A percentile compares a stretch with the other conserved stretches of the same genome.
phyloP scores from a whole-genome alignment of 1,140 invertebrate species.

The Tribolium castaneum region DNA sequence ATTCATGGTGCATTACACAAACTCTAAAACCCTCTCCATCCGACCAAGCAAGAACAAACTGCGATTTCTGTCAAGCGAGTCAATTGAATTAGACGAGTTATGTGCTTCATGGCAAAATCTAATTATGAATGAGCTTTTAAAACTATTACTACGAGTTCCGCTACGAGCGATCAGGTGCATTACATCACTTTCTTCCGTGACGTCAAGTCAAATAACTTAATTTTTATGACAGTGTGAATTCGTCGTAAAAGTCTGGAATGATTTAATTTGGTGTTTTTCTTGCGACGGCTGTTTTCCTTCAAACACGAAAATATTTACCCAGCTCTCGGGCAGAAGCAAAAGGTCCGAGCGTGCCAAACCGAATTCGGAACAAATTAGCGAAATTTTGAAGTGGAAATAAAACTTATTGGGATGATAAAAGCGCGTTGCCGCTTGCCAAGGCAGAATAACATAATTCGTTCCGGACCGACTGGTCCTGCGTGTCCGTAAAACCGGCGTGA shows the following conservation, averaged over 20 bases:
- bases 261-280: neutral
- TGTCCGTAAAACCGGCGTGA: neutral
- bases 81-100: neutral
- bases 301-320: neutral
- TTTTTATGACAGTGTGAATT: neutral
- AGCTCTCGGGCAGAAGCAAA: neutral
- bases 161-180: neutral
- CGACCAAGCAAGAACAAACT: neutral
- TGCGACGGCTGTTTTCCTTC: neutral
- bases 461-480: slow-evolving; percentile 4
- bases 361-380: slow-evolving; percentile 11
- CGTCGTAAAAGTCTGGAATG: neutral
- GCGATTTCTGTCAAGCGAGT: neutral
- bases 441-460: slow-evolving; percentile 34
- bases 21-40: no score
- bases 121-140: neutral
- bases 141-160: neutral
- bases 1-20: no score
- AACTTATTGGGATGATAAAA: slow-evolving; percentile 33
- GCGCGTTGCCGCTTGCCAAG: slow-evolving; percentile 29
- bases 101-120: neutral
- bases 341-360: neutral
- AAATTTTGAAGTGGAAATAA: slow-evolving; percentile 24
- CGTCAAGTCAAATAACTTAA: neutral
- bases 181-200: neutral